Percentiles rank a stretch among this genome's conserved stretches.
phyloP scores from a whole-genome alignment of 2,888 invertebrate genomes.

The Drosophila ezoana region DNA sequence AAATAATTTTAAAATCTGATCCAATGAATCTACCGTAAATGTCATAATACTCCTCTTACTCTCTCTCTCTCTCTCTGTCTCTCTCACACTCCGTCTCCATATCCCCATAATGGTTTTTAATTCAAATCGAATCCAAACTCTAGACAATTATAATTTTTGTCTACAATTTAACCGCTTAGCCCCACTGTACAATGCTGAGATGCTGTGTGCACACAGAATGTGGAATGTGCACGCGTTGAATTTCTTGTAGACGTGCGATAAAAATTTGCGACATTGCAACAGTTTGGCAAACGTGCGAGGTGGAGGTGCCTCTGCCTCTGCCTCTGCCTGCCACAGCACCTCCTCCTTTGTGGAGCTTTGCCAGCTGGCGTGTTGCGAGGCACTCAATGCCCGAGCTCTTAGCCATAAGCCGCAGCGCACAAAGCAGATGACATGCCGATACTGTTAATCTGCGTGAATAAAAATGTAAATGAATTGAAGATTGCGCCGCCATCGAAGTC shows the following conservation, averaged over 20 bases:
- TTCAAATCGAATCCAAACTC: too few relatives aligned
- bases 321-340: constrained; percentile 4
- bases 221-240: constrained; percentile 82
- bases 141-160: neutral
- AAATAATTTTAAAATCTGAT: too few relatives aligned
- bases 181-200: constrained; percentile 50
- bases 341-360: constrained; percentile 30
- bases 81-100: too few relatives aligned
- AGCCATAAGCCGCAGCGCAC: constrained; percentile 73
- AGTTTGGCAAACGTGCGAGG: constrained; percentile 73
- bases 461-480: constrained; percentile 83
- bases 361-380: constrained; percentile 48
- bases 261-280: constrained; percentile 84
- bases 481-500: constrained; percentile 69
- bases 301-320: constrained; percentile 16
- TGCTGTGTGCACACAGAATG: constrained; percentile 70
- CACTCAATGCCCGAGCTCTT: constrained; percentile 69
- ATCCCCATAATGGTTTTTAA: too few relatives aligned
- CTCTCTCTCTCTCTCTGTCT: too few relatives aligned
- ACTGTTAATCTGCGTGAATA: constrained; percentile 83
- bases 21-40: too few relatives aligned
- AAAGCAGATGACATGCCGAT: constrained; percentile 81
- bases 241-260: constrained; percentile 83
- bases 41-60: too few relatives aligned
- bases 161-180: accelerated